Base-by-base conservation (phyloP, 23 tunicate species). In the Ascidia mentula region DNA sequence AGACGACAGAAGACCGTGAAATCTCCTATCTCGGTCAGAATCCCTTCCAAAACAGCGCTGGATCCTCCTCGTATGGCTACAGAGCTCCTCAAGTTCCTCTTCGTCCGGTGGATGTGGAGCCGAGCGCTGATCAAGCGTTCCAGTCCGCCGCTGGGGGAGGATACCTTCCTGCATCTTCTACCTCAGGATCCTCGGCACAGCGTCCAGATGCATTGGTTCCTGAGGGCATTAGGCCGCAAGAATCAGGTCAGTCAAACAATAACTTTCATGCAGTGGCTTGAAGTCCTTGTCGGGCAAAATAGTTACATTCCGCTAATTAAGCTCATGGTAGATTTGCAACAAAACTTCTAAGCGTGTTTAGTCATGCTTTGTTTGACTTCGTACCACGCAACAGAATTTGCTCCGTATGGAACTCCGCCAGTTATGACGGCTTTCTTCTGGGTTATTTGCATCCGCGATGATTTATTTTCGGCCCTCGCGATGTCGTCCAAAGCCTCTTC, bases 1-100 rank as follows among this genome's bases (percentile, higher is more conserved):
- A 77, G 69, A 77, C 40, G 24, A 37, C 45, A 6, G 34, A 60
- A 33, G 35, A 32, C 74, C 7, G 82, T 18, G 38, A 71, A 18
- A 71, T 71, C 34, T 34, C 38, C 34, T 71, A 71, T 35, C 75
- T 71, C 34, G 75, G 75, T 31, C 38, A 71, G 38, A 71, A 71
- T 35, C 75, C 75, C 38, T 35, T 35, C 75, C 38, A 34, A 36
- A 34, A 34, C 38, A 71, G 18, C 32, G 32, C 8, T n/a, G 75
- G 32, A 2, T n/a, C 38, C 33, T 35, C 38, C 6, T 34, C 38
- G n/a, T 34, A 71, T 35, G 75, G 38, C 30, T 34, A 4, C 38
- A 2, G n/a, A n/a, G 13, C 30, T 71, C 75, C 38, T 1, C 75
- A 71, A 71, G 38, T 34, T 2, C 38, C 75, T 6, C 38, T 34